A percentile compares a stretch with the other conserved stretches of the same genome.
Conservation (phyloP, 2,888 invertebrate genomes). For the Trilocha varians region DNA sequence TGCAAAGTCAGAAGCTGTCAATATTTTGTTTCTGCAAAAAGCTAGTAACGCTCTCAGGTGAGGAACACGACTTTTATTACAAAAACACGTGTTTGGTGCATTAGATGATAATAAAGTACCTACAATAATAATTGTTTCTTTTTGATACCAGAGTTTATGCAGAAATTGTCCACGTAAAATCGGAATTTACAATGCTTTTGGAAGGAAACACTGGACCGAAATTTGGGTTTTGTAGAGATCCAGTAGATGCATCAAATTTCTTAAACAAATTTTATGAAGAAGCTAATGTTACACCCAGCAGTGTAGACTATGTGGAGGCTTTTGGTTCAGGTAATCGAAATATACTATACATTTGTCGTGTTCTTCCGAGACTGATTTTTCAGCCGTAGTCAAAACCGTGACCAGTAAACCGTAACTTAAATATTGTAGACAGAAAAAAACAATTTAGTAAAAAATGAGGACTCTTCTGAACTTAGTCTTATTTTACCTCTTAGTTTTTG, state of each 20-base stretch:
- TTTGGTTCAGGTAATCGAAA: slow-evolving; percentile 80
- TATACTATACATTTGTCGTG: no score
- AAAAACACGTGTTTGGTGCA: no score
- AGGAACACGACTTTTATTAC: no score
- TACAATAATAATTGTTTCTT: no score
- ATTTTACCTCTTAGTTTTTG: neutral
- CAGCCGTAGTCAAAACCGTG: no score
- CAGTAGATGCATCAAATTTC: slow-evolving; percentile 19
- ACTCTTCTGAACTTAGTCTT: no score
- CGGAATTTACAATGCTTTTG: slow-evolving; percentile 15
- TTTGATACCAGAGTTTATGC: slow-evolving; percentile 28
- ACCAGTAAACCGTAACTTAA: no score
- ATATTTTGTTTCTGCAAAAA: slow-evolving; percentile 78
- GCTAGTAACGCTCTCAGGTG: slow-evolving; percentile 43
- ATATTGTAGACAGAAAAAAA: no score
- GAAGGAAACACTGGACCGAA: slow-evolving; percentile 15
- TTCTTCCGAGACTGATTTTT: no score
- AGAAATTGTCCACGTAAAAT: slow-evolving; percentile 24
- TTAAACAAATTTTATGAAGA: slow-evolving; percentile 63
- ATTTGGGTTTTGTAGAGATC: slow-evolving; percentile 25
- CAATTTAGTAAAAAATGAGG: no score
- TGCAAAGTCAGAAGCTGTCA: slow-evolving; percentile 80
- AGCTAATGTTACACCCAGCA: slow-evolving; percentile 67
- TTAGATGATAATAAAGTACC: no score
- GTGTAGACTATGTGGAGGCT: slow-evolving; percentile 77